Percentiles rank a stretch among this genome's conserved stretches.
Evolutionary conservation across 2,113 vertebrate genomes (phyloP).

Genomic region (Calyptommatus sinebrachiatus): DNA sequence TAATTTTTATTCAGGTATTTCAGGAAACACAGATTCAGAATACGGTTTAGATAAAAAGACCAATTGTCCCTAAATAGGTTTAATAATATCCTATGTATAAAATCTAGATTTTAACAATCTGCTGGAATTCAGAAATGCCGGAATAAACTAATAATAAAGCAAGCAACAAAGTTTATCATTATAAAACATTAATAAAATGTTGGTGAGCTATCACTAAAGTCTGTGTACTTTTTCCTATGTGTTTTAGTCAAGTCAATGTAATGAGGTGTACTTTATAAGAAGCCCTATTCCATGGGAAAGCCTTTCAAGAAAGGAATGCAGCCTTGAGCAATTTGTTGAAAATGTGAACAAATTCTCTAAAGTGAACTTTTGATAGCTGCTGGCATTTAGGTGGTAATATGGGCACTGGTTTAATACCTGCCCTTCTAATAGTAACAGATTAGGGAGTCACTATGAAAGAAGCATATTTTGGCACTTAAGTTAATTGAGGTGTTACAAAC

Average conservation of each 20-base stretch:
- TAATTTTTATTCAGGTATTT: background rate
- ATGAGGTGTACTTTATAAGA: background rate
- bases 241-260: background rate
- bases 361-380: slow-evolving; percentile 50
- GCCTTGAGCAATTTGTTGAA: slow-evolving; percentile 43
- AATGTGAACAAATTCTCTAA: slow-evolving; percentile 48
- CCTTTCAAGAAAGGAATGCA: background rate
- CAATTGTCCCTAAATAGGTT: too few relatives aligned
- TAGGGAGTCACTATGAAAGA: slow-evolving; percentile 69
- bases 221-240: too few relatives aligned
- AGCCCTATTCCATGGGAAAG: background rate
- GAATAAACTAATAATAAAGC: background rate
- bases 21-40: too few relatives aligned
- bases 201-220: background rate
- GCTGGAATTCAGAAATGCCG: background rate
- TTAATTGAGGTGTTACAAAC: slow-evolving; percentile 79
- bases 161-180: background rate
- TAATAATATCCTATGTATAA: background rate
- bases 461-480: slow-evolving; percentile 76
- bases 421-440: slow-evolving; percentile 72
- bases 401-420: slow-evolving; percentile 63
- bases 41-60: too few relatives aligned
- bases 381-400: slow-evolving; percentile 32
- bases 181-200: background rate
- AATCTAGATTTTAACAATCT: background rate